Conservation (phyloP, 2,113 vertebrate species). For the Hassar affinis region DNA sequence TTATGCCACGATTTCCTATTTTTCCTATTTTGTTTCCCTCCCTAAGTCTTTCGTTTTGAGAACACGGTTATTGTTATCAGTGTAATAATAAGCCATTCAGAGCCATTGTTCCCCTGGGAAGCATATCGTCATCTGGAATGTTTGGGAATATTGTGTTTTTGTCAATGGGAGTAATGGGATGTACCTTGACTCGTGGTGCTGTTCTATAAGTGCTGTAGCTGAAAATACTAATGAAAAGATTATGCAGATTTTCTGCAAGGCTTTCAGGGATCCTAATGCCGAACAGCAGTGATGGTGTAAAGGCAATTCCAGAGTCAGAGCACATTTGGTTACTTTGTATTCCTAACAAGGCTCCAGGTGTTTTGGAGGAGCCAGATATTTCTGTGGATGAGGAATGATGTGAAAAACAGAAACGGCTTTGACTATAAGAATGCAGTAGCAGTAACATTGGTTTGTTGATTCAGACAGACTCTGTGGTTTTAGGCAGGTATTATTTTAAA, state of each 20-base stretch:
- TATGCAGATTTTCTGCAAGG: conserved; percentile 5
- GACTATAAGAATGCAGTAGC: background rate
- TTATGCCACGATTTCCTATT: conserved; percentile 12
- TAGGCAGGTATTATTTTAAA: conserved; percentile 8
- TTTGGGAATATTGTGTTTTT: conserved; percentile 38
- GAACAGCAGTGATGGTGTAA: background rate
- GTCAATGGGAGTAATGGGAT: conserved; percentile 36
- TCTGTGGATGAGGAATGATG: background rate
- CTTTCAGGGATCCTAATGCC: background rate
- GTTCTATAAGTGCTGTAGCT: conserved; percentile 11
- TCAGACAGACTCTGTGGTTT: background rate
- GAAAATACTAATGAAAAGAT: background rate
- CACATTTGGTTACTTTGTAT: conserved; percentile 11
- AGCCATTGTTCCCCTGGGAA: conserved; percentile 36
- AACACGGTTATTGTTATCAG: conserved; percentile 45
- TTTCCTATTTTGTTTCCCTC: conserved; percentile 16
- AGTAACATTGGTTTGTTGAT: conserved; percentile 23
- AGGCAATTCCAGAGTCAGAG: background rate
- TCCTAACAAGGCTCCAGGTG: conserved; percentile 5
- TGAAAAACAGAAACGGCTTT: conserved; percentile 20
- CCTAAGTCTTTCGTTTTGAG: background rate
- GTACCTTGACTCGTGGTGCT: conserved; percentile 24
- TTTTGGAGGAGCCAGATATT: conserved; percentile 9
- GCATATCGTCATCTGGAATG: conserved; percentile 34
- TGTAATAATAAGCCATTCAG: conserved; percentile 49